phyloP scores from a whole-genome alignment of 2,888 invertebrate genomes.

The Hypercompe scribonia region DNA sequence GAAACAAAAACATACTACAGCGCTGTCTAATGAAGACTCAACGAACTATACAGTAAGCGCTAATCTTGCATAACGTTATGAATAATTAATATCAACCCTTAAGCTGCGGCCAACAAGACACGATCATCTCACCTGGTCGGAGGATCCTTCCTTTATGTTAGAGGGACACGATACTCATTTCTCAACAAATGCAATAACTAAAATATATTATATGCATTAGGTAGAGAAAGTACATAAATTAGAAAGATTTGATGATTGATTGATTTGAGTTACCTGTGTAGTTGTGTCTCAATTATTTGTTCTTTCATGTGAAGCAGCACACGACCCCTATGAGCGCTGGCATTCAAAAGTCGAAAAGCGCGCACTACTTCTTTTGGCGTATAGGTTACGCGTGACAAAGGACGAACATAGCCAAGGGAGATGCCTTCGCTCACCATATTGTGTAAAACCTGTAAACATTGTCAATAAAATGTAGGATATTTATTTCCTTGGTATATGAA shows the following conservation, averaged over 20 bases:
- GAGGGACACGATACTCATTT: no score
- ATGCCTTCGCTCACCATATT: slow-evolving; percentile 65
- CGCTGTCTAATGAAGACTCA: no score
- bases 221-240: not conserved
- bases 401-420: slow-evolving; percentile 64
- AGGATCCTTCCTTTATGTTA: no score
- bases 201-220: not conserved
- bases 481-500: not conserved
- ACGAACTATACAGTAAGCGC: no score
- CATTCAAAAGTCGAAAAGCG: slow-evolving; percentile 32
- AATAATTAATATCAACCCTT: no score
- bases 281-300: not conserved
- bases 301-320: slow-evolving; percentile 32
- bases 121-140: no score
- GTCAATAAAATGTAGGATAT: not conserved
- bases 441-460: slow-evolving; percentile 55
- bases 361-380: slow-evolving; percentile 27
- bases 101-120: no score
- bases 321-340: slow-evolving; percentile 38
- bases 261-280: slow-evolving; percentile 28
- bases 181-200: not conserved
- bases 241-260: no score
- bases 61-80: no score
- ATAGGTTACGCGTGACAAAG: slow-evolving; percentile 63
- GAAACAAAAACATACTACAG: no score